Base-by-base conservation (phyloP, 2,797 vertebrate genomes). In the Columba guinea region DNA sequence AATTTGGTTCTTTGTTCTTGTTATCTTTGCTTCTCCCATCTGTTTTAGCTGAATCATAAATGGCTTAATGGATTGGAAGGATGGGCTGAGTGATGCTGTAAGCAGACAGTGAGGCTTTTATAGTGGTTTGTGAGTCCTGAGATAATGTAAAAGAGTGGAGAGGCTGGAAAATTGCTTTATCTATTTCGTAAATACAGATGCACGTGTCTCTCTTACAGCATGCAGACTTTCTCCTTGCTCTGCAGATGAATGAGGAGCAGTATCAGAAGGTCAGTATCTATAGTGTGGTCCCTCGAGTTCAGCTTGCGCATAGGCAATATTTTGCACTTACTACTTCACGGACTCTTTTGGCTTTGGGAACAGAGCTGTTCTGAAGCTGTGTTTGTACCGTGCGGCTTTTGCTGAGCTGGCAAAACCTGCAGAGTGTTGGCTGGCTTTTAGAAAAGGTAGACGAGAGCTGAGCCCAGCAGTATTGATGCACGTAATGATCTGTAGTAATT, bases 161-260 rank as follows among this genome's bases (percentile, higher is more conserved):
- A 35, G 46, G 64, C 59, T 83, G 83, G 73, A 71, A 74, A 92
- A 81, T 28, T 60, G 67, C 26, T 44, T 68, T 60, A 35, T 94
- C 23, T 62, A 1, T 44, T 58, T 79, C 59, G 28, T 91, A 94
- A 95, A 76, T 95, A 84, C 84, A 77, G 67, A 65, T 85, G 69
- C 46, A 59, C 65, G 0, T 96, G 55, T 94, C 62, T 94, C 37
- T 96, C 77, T 91, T 93, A 30, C 96, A 99, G 99, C 99, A 99
- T 17, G 99, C 99, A 96, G 99, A 99, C 96, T 99, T 99, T 92
- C 98, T 99, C 44, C 97, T 99, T 95, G 99, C 99, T 93, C 98
- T 99, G 94, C 99, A 99, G 96, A 99, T 99, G 98, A 99, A 99
- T 52, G 99, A 99, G 96, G 99, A 99, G 84, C 99, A 99, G 90